Evolutionary conservation across 2,888 invertebrate species (phyloP), one percentile per base, ranked within the genome.

Genomic region (Colletes collaris): DNA sequence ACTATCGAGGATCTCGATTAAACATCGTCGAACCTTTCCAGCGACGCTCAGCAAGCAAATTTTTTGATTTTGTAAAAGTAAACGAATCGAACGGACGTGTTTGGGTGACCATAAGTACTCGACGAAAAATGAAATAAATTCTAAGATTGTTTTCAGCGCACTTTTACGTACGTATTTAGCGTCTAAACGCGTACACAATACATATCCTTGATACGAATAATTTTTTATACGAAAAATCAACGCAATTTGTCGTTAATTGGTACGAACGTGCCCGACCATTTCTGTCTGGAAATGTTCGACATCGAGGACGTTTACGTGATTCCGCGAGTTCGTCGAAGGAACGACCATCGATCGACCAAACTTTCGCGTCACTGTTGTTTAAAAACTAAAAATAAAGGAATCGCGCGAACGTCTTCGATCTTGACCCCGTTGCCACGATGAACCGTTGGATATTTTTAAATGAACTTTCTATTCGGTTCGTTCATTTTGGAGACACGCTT

Each of bases 1-100:
- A 53, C 13, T 58, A 49, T 75, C 53, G 72, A 67, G 67, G 40
- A 65, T 59, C 37, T 11, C 59, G 40, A 72, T 37, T 58, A 13
- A 46, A 35, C n/a, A 16, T 62, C 71, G 79, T 81, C 81, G 79
- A 76, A 76, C 68, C 40, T 81, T 79, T 81, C 79, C 81, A 76
- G 75, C 56, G 53, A 59, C 44, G 52, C 46, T 68, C 60, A 56
- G 10, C 59, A 11, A 71, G 7, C 46, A 56, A 53, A 68, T 50
- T 53, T 49, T 75, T 77, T 10, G 44, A 46, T 58, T 66, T 68
- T 78, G 58, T 59, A 59, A 59, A 49, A 72, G 50, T 53, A 52
- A 68, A 68, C 19, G 63, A 63, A 68, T 60, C 55, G 19, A 11
- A 35, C 19, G 5, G 52, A 59, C 66, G 46, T 16, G 16, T 55